These are phyloP conservation scores for Kryphioiulus occultus DNA, from an alignment of 2,888 invertebrate genomes.

Conservation along the genomic window DNA sequence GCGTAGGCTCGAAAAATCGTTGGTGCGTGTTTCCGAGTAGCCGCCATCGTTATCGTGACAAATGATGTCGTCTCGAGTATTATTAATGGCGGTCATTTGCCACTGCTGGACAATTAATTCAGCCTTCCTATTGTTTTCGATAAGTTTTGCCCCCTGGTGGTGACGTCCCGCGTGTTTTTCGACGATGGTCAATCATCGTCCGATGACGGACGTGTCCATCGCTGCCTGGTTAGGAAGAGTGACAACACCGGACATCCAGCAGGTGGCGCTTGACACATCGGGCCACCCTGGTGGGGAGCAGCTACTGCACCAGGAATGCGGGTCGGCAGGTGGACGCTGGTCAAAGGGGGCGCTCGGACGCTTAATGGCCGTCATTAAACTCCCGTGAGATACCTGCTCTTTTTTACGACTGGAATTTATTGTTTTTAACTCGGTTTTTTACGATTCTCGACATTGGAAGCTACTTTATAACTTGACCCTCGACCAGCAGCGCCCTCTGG, in stretches of 20 bases:
- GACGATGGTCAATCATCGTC: constrained; percentile 5
- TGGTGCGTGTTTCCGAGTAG: too few relatives aligned
- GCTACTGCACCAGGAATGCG: background rate
- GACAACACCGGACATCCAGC: background rate
- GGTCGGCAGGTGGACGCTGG: background rate
- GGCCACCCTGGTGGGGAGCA: background rate
- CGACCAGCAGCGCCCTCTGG: too few relatives aligned
- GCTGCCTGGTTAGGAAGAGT: too few relatives aligned
- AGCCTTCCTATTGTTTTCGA: background rate
- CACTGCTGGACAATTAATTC: background rate
- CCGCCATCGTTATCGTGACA: too few relatives aligned
- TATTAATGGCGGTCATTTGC: background rate
- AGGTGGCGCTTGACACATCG: background rate
- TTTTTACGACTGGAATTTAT: background rate
- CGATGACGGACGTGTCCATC: background rate
- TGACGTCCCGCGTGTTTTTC: background rate
- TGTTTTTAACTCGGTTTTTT: background rate
- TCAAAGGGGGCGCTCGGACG: background rate
- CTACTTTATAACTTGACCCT: background rate
- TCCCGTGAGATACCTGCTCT: background rate
- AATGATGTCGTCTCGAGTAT: too few relatives aligned
- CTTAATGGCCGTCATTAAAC: constrained; percentile 5
- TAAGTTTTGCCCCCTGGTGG: background rate
- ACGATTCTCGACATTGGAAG: background rate
- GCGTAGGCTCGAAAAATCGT: too few relatives aligned